Evolutionary conservation across 2,888 invertebrate species (phyloP), one percentile per base, ranked within the genome.

Genomic region (Masnerella sp.): DNA sequence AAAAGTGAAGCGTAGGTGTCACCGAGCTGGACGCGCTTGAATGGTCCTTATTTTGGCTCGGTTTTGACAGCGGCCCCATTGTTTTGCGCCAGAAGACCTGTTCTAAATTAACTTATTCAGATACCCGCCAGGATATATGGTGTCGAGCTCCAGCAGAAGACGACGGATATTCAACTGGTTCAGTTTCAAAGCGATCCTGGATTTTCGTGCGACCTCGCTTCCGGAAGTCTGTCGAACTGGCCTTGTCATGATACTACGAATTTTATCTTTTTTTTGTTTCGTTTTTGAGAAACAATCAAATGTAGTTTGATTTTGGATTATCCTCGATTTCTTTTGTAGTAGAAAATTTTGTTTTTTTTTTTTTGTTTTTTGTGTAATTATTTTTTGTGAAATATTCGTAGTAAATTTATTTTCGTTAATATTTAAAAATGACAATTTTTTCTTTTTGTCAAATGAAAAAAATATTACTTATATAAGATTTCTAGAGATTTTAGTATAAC

Each of bases 51-150:
- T 87, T 87, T 86, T 86, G 85, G 83, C 82, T 85, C 75, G 81
- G 80, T 58, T 82, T 82, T 83, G 82, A 83, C 85, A 84, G 83
- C 78, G 78, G 74, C 71, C 64, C 72, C 80, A 81, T 86, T 87
- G 85, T 86, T 80, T 82, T 80, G n/a, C 51, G 58, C 62, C 59
- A 52, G 81, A 81, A 62, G 85, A 85, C 85, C 85, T 85, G 85
- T 80, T 81, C 77, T 82, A 85, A 77, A 87, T 87, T 87, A 86
- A 84, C 87, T 83, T 83, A 86, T 86, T 86, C 87, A 87, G 74
- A 80, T 80, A 80, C 76, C 77, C 68, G 70, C 79, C 85, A 81
- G 87, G 83, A 86, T 83, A 85, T 83, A 81, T 84, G 80, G 82
- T 84, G 85, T 83, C 85, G 62, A 52, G 80, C 56, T 56, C 28